Evolutionary conservation across 2,888 invertebrate species (phyloP).

Genomic region (Chorisops tibialis): DNA sequence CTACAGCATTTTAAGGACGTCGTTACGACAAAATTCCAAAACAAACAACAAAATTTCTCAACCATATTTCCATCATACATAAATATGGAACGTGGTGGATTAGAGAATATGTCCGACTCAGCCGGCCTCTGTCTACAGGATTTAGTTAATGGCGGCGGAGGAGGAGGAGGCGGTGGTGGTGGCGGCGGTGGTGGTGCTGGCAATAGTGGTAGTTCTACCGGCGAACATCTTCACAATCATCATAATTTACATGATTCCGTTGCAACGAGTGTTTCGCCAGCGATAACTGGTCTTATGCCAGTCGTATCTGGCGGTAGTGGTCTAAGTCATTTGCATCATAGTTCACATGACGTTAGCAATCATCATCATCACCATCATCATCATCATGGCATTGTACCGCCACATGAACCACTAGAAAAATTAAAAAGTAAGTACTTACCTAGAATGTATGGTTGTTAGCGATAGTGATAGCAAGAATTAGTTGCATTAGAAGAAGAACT

Average conservation of each 20-base stretch:
- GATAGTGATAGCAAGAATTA: no score
- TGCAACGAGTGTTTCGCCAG: constrained; percentile 58
- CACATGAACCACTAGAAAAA: constrained; percentile 69
- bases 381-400: constrained; percentile 57
- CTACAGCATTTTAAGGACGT: constrained; percentile 52
- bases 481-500: no score
- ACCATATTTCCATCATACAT: constrained; percentile 51
- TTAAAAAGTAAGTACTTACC: constrained; percentile 62
- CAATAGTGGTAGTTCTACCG: constrained; percentile 44
- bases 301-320: constrained; percentile 43
- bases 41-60: constrained; percentile 50
- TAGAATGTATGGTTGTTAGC: no score
- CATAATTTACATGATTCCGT: constrained; percentile 55
- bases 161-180: constrained; percentile 56
- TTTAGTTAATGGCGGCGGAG: constrained; percentile 60
- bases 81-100: constrained; percentile 48
- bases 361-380: constrained; percentile 52
- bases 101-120: constrained; percentile 59
- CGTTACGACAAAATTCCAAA: constrained; percentile 51
- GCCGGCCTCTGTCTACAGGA: constrained; percentile 67
- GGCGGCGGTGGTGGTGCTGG: constrained; percentile 52
- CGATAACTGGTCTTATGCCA: constrained; percentile 58
- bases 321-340: constrained; percentile 51
- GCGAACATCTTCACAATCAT: constrained; percentile 51
- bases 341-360: constrained; percentile 53